Evolutionary conservation across 2,797 vertebrate species (phyloP).

Genomic region (Sphenopsis melanotis): DNA sequence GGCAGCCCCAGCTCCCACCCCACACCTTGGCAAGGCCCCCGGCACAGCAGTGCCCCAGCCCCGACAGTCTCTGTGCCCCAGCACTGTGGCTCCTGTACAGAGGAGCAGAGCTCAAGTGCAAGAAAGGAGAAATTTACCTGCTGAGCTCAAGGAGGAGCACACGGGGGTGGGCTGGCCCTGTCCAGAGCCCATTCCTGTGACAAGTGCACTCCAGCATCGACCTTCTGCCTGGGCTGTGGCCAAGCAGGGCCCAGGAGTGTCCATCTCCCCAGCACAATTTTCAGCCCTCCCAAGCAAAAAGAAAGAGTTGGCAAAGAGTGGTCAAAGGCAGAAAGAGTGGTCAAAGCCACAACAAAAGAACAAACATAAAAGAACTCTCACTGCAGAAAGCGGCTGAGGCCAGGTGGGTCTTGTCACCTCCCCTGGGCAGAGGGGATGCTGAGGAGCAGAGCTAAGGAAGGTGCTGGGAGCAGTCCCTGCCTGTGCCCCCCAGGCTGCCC

Average conservation of each 20-base stretch:
- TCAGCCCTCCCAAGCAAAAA: neutral
- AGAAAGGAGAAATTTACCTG: neutral
- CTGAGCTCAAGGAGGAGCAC: neutral
- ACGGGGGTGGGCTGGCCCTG: fast-evolving
- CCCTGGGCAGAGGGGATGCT: neutral
- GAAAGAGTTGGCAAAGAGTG: neutral
- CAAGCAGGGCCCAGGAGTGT: fast-evolving
- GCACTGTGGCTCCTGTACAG: fast-evolving
- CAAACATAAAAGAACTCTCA: fast-evolving
- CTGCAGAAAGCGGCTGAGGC: neutral
- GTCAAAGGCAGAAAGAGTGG: neutral
- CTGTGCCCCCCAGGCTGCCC: neutral
- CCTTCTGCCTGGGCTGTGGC: neutral
- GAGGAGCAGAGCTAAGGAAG: neutral
- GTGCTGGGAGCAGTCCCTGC: neutral
- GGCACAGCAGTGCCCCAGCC: fast-evolving
- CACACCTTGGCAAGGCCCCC: fast-evolving
- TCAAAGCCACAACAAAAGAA: neutral
- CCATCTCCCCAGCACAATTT: neutral
- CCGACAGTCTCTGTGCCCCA: fast-evolving
- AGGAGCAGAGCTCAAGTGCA: fast-evolving
- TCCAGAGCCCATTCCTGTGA: neutral
- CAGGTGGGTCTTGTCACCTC: neutral
- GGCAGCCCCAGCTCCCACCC: neutral
- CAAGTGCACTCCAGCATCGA: fast-evolving